Base-by-base conservation (phyloP, 2,797 vertebrate genomes). In the Catostomus latipinnis region DNA sequence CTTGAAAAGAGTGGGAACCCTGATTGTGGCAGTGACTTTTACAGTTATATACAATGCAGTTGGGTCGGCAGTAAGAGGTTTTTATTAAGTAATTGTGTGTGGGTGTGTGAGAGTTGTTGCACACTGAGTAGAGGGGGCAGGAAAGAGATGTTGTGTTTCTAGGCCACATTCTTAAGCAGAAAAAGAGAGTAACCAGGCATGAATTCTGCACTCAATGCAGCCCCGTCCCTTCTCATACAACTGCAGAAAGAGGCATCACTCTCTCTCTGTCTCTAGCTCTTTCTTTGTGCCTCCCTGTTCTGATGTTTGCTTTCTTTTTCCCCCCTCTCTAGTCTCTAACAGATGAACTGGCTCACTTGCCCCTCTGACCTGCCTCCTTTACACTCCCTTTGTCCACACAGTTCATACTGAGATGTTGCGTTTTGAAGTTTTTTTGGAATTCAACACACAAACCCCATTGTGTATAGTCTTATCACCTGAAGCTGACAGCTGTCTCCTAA, bases 111-210 rank as follows among this genome's bases (percentile, higher is more conserved):
- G 74, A 48, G 63, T 6, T 77, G 46, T 57, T 0, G 6, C 65
- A 45, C 71, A 74, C 46, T 22, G 74, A 65, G 43, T 56, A 68
- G 81, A 43, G 54, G 74, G 18, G 67, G 81, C 18, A 12, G 54
- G 50, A 66, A 78, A 86, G 85, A 74, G 49, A 74, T 86, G 80
- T 81, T 75, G 83, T 87, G 76, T 87, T 84, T 88, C 84, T 86
- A 58, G 22, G 81, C 71, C 74, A 71, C 74, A 86, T 89, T 90
- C 83, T 84, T 65, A 86, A 82, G 83, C 79, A 58, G 74, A 66
- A 34, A 34, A 4, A 34, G 80, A 84, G 88, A 81, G 79, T 82
- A 87, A 81, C 83, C 87, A 87, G 84, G 87, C 87, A 86, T 91
- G 87, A 91, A 91, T 84, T 84, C 74, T 5, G 67, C 18, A 54